Conservation (phyloP, 2,113 vertebrate genomes). For the Diglossa brunneiventris region DNA sequence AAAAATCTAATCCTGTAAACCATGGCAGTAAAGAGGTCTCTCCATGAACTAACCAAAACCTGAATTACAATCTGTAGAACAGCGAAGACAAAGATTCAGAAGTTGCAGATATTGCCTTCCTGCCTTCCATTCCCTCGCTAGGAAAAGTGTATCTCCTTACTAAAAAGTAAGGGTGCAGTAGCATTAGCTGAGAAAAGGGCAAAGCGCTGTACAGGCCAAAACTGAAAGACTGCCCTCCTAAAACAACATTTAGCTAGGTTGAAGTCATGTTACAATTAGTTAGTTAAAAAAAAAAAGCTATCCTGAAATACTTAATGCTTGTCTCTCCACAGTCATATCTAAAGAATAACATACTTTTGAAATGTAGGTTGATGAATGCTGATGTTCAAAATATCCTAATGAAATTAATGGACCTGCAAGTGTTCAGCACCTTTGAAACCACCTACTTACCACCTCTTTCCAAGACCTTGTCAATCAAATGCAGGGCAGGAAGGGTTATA, state of each 20-base stretch:
- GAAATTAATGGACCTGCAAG: neutral
- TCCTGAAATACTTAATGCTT: neutral
- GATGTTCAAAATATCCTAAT: neutral
- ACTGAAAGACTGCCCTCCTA: neutral
- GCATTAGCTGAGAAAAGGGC: neutral
- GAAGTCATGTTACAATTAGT: neutral
- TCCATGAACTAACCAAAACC: neutral
- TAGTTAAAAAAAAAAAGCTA: neutral
- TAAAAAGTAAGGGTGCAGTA: neutral
- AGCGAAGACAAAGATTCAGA: neutral
- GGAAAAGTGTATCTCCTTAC: neutral
- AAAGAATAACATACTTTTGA: neutral
- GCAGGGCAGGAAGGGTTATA: neutral
- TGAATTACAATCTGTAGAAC: neutral
- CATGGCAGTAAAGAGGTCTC: neutral
- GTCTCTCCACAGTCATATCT: neutral
- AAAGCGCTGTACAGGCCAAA: neutral
- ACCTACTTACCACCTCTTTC: neutral
- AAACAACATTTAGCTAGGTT: neutral
- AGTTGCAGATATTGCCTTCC: neutral
- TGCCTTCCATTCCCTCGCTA: neutral
- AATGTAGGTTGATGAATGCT: neutral
- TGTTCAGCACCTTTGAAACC: neutral
- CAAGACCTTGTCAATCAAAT: neutral
- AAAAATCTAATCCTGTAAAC: neutral